Evolutionary conservation across 2,888 invertebrate genomes (phyloP), one percentile per base, ranked within the genome.

Genomic region (Anticlea derivata): DNA sequence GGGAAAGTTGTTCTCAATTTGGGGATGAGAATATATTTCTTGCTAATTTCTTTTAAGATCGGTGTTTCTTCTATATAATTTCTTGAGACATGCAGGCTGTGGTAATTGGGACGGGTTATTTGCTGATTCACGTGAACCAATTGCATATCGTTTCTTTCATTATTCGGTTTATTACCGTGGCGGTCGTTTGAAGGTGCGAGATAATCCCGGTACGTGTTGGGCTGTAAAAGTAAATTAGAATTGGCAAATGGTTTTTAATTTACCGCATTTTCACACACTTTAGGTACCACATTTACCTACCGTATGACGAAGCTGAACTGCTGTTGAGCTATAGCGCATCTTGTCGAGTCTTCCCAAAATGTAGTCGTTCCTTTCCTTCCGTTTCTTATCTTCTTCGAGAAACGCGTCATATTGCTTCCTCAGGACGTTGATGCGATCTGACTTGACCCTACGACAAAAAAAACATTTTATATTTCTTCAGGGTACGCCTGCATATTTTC

Each of bases 341-440:
- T 83, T 86, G 58, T 91, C 87, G 43, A 91, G 74, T 47, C 73
- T 78, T 35, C 80, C 81, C 68, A 91, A 64, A 56, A 91, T 87
- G 53, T 80, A 85, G 44, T 86, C 84, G 69, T 91, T 91, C 7
- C 91, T 73, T 46, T 86, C 83, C 64, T 79, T 88, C 6, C 91
- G 77, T 60, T 80, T 87, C 59, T 83, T 89, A 57, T 91, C 90
- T 48, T 91, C 88, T 59, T 84, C 86, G 44, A 91, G 68, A 61
- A 89, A 86, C 10, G 78, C 73, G 50, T 91, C 90, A 71, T 89
- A 91, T 67, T 86, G 80, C 64, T 89, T 86, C 52, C 82, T 73
- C 22, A 90, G 54, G 5, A 73, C 71, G 56, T 84, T 84, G 11
- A 90, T 79, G 17, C 81, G 81, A 12, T 86, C 85, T 2, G 83